Base-by-base conservation (phyloP, 2,888 invertebrate genomes). In the Asteroscopus sphinx region DNA sequence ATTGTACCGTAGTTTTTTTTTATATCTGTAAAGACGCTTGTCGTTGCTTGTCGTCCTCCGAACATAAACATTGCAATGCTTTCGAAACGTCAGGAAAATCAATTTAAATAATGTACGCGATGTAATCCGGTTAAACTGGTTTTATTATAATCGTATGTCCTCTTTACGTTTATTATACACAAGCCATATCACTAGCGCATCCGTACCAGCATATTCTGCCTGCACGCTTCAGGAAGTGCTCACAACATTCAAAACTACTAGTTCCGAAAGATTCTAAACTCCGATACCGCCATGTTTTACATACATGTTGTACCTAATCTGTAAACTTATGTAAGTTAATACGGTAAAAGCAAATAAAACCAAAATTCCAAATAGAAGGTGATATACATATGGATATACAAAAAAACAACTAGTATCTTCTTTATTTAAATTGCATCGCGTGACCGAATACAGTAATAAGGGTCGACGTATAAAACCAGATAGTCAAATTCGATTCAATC, bases 181-280 rank as follows among this genome's bases (percentile, higher is more conserved):
- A 9, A 30, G 32, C 35, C 39, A 13, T 28, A 40, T 58, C 48
- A 61, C 33, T 28, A 45, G 16, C 42, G 35, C 37, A 51, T 44
- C 47, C 68, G 41, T 33, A 36, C 54, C 47, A 45, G 45, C 28
- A 42, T 46, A 37, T 33, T 17, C 33, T 9, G n/a, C 15, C 3
- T 35, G 35, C 55, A 62, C 63, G 69, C 55, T 49, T 68, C 48
- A 62, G 55, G 69, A 65, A 68, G 33, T 53, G 26, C 26, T 62
- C 33, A 48, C 33, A 37, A 55, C 40, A 33, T 26, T 41, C 33
- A 32, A 62, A 55, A 65, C 55, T 54, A 55, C 41, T 9, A 40
- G 47, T 62, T 61, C 28, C 41, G 47, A 35, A 61, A 65, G 69
- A 65, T 68, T 62, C 46, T 55, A 62, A 68, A 61, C 36, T 45